These are phyloP conservation scores for Globodera rostochiensis DNA, from an alignment of 1,140 invertebrate genomes.

Conservation along the genomic window DNA sequence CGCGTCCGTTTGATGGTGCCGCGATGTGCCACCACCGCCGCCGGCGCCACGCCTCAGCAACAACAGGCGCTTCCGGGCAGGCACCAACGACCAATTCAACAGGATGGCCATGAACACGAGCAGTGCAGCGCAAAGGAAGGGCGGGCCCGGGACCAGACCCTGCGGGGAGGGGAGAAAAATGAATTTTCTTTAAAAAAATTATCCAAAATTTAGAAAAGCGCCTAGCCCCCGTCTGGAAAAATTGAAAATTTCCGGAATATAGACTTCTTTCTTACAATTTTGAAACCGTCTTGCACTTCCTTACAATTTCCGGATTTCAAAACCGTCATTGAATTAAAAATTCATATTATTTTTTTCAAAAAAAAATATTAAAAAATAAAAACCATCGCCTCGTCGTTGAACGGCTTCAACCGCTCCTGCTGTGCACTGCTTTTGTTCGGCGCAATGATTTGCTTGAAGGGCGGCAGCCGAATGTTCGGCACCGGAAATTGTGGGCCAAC, in stretches of 20 bases:
- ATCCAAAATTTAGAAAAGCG: background rate
- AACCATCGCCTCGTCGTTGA: background rate
- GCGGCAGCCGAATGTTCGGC: slow-evolving; percentile 55
- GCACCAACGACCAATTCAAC: slow-evolving; percentile 69
- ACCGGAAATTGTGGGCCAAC: slow-evolving; percentile 62
- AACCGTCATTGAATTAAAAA: no score
- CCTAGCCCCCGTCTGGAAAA: no score
- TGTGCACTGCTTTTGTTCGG: slow-evolving; percentile 55
- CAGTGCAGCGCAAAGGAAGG: slow-evolving; percentile 97
- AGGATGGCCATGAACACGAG: slow-evolving; percentile 91
- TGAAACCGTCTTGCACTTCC: no score
- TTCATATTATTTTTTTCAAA: background rate
- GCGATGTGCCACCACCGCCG: background rate
- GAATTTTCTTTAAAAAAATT: background rate
- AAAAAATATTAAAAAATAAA: background rate
- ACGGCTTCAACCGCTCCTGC: slow-evolving; percentile 18
- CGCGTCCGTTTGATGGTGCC: background rate
- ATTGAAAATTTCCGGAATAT: background rate
- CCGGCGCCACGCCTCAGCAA: slow-evolving; percentile 6
- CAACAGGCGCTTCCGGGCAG: slow-evolving; percentile 34
- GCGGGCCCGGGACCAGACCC: slow-evolving; percentile 91
- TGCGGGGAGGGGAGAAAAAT: slow-evolving; percentile 48
- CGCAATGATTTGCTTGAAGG: slow-evolving; percentile 49
- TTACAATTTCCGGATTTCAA: no score
- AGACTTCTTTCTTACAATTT: no score